These are phyloP conservation scores for Glossosoma conforme DNA, from an alignment of 1,140 invertebrate species.

Conservation along the genomic window DNA sequence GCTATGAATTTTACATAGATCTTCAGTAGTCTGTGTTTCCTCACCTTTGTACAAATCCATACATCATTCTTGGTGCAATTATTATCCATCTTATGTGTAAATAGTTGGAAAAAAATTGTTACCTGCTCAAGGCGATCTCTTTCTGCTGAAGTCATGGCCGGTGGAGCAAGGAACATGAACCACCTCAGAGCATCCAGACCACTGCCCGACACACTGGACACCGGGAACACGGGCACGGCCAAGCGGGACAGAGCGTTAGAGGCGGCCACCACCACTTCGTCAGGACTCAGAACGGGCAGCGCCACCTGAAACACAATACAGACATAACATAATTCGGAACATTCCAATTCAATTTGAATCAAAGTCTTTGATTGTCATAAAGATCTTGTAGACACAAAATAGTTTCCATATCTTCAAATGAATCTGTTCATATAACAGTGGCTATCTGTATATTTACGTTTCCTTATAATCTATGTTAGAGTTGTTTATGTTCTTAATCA, in stretches of 20 bases:
- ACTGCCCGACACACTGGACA: conserved; percentile 91
- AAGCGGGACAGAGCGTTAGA: conserved; percentile 58
- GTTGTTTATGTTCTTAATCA: too few species aligned
- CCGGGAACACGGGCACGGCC: conserved; percentile 82
- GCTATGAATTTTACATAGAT: too few species aligned
- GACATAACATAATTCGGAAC: neutral
- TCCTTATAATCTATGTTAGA: too few species aligned
- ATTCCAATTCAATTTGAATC: neutral
- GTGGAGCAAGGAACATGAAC: conserved; percentile 64
- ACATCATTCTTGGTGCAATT: too few species aligned
- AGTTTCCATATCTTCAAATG: too few species aligned
- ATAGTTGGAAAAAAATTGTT: neutral
- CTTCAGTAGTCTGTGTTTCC: too few species aligned
- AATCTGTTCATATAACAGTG: too few species aligned
- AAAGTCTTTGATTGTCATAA: too few species aligned
- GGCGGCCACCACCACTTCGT: conserved; percentile 68
- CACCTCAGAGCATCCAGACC: conserved; percentile 76
- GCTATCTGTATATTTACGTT: too few species aligned
- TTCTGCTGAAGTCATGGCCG: conserved; percentile 63
- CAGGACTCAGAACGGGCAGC: conserved; percentile 61
- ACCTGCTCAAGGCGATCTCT: conserved; percentile 64
- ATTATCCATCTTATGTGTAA: too few species aligned
- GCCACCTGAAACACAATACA: conserved; percentile 43
- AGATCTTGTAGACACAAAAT: neutral
- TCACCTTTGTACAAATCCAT: too few species aligned